Conservation (phyloP, 2,888 invertebrate genomes). For the Lasioglossum calceatum region DNA sequence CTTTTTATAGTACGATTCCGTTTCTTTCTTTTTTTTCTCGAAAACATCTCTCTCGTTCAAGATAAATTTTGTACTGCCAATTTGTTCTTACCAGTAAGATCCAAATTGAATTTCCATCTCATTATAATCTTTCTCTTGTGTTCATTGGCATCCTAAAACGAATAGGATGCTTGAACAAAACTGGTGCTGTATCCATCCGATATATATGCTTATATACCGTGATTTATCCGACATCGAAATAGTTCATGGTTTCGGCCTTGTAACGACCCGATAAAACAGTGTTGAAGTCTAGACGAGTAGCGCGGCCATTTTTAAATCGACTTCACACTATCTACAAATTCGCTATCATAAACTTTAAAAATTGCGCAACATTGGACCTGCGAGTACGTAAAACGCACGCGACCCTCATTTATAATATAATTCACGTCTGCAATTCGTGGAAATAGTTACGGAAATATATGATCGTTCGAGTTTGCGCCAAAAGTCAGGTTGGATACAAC, state of each 20-base stretch:
- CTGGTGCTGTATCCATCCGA: conserved; percentile 66
- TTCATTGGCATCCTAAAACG: conserved; percentile 20
- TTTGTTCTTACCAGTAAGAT: conserved; percentile 16
- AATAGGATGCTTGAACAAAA: conserved; percentile 43
- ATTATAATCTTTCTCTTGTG: conserved; percentile 2
- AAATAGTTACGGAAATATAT: conserved; percentile 19
- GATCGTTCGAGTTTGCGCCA: conserved; percentile 10
- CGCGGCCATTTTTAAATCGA: conserved; percentile 44
- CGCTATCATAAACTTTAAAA: conserved; percentile 68
- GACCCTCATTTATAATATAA: conserved; percentile 40
- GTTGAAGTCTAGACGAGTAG: conserved; percentile 50
- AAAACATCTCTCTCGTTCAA: conserved; percentile 20
- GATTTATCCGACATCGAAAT: conserved; percentile 61
- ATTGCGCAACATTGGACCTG: conserved; percentile 58
- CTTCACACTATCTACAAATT: conserved; percentile 61
- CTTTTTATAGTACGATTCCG: conserved; percentile 28
- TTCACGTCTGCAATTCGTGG: conserved; percentile 17
- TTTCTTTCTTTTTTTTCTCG: not conserved
- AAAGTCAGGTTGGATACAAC: conserved; percentile 10
- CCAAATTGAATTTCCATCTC: conserved; percentile 20
- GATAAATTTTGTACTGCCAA: conserved; percentile 49
- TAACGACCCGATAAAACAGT: conserved; percentile 45
- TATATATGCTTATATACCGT: conserved; percentile 59
- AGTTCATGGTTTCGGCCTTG: conserved; percentile 39
- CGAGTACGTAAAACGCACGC: conserved; percentile 30